Base-by-base conservation (phyloP, 2,113 vertebrate species). In the Tyto alba region DNA sequence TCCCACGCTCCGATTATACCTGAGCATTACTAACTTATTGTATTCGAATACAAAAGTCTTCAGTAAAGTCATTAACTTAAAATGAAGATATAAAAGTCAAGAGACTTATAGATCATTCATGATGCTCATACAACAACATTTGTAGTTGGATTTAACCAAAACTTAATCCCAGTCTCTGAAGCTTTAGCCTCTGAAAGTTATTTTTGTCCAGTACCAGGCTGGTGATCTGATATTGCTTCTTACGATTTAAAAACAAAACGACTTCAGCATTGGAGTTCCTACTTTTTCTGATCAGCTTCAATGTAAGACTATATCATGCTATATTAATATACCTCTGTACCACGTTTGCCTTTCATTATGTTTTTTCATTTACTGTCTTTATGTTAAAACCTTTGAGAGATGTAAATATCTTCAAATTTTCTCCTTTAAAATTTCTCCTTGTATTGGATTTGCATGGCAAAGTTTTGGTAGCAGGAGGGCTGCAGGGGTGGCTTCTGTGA, bases 81-180 rank as follows among this genome's bases (percentile, higher is more conserved):
- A 95, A 81, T 27, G 16, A 76, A 56, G 34, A 50, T 38, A 60
- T 22, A 53, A 76, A 71, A 4, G 7, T 48, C 55, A 56, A 62
- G 48, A 76, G 50, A 47, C 19, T 50, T n/a, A 34, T 13, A 79
- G 12, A 40, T 77, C 14, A 18, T 80, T 62, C 0, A 0, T 73
- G 36, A 26, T 1, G 3, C 13, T 62, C 0, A 0, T 60, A 17
- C 13, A 52, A 55, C 20, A 74, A 50, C 7, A 50, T 73, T 43
- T 77, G 13, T 40, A 17, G 34, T 11, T 62, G 55, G 10, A 62
- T 47, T 88, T 21, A 81, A 60, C 7, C 0, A 1, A 71, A 80
- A 23, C 1, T 1, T n/a, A 50, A 38, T 13, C 14, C 6, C 32
- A 53, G 30, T 10, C 10, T 48, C 77, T 40, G 36, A 66, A 74